Conservation (phyloP, 2,113 vertebrate species). For the Dissostichus mawsoni region DNA sequence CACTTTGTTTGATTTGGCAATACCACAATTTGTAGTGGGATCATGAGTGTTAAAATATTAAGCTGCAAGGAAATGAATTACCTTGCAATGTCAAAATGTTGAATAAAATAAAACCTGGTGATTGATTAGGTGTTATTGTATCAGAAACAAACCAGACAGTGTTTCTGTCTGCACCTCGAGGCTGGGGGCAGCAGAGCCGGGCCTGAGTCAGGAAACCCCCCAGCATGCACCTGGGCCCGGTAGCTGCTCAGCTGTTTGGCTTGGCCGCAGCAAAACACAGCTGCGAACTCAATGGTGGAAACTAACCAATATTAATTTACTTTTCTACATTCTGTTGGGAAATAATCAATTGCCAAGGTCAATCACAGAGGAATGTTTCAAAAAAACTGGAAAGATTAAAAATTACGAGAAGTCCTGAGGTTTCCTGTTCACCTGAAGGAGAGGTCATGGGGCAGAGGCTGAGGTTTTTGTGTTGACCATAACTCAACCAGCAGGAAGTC, state of each 20-base stretch:
- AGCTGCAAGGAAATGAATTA: slow-evolving; percentile 50
- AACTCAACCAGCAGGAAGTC: background rate
- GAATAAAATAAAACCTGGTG: slow-evolving; percentile 45
- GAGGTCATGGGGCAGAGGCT: background rate
- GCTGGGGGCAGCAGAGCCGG: slow-evolving; percentile 20
- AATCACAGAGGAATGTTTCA: slow-evolving; percentile 40
- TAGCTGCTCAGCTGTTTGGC: slow-evolving; percentile 69
- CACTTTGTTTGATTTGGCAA: slow-evolving; percentile 61
- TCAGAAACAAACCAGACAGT: slow-evolving; percentile 59
- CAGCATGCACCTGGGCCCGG: slow-evolving; percentile 56
- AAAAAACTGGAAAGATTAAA: slow-evolving; percentile 32
- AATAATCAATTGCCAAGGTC: slow-evolving; percentile 57
- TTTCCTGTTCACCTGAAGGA: slow-evolving; percentile 35
- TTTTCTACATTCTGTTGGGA: slow-evolving; percentile 53
- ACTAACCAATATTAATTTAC: slow-evolving; percentile 55
- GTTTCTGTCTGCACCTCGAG: slow-evolving; percentile 66
- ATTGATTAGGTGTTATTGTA: slow-evolving; percentile 68
- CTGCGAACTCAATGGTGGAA: slow-evolving; percentile 49
- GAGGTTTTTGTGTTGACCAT: background rate
- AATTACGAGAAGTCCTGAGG: slow-evolving; percentile 18
- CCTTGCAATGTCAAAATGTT: slow-evolving; percentile 28
- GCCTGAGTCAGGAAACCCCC: slow-evolving; percentile 46
- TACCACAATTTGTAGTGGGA: slow-evolving; percentile 36
- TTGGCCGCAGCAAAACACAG: slow-evolving; percentile 62
- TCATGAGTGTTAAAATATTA: slow-evolving; percentile 47